Conservation (phyloP, 1,140 invertebrate species). For the Drosophila tani region DNA sequence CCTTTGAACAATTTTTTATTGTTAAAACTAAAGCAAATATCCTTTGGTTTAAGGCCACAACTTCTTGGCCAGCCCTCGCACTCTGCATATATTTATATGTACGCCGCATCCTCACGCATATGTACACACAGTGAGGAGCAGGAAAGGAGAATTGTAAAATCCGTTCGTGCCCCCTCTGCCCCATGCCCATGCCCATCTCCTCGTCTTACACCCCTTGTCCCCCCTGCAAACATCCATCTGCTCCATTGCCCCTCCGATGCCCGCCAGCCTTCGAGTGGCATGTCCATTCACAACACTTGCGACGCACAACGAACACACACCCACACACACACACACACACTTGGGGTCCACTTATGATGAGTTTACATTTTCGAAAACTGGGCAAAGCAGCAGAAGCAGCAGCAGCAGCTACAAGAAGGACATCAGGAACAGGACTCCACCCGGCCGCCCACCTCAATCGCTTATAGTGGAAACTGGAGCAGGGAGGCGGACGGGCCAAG, state of each 20-base stretch:
- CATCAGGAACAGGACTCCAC: conserved; percentile 9
- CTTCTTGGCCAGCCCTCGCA: conserved; percentile 9
- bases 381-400: conserved; percentile 56
- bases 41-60: neutral
- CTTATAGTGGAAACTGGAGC: conserved; percentile 16
- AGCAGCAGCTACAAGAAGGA: conserved; percentile 36
- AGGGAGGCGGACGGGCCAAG: conserved; percentile 5
- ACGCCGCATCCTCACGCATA: conserved; percentile 4
- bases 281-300: conserved; percentile 81
- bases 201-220: neutral
- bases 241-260: neutral
- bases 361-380: conserved; percentile 82
- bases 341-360: conserved; percentile 80
- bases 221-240: conserved; percentile 15
- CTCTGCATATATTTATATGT: conserved; percentile 22
- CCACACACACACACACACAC: conserved; percentile 34
- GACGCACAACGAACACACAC: conserved; percentile 59
- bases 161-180: conserved; percentile 48
- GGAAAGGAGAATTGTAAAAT: conserved; percentile 72
- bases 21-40: neutral
- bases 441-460: conserved; percentile 20
- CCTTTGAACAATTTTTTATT: too few species aligned
- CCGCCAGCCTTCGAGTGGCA: conserved; percentile 32
- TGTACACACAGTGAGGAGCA: conserved; percentile 16
- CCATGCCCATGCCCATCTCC: conserved; percentile 4